Evolutionary conservation across 2,888 invertebrate genomes (phyloP).

Genomic region (Watsonalla cultraria): DNA sequence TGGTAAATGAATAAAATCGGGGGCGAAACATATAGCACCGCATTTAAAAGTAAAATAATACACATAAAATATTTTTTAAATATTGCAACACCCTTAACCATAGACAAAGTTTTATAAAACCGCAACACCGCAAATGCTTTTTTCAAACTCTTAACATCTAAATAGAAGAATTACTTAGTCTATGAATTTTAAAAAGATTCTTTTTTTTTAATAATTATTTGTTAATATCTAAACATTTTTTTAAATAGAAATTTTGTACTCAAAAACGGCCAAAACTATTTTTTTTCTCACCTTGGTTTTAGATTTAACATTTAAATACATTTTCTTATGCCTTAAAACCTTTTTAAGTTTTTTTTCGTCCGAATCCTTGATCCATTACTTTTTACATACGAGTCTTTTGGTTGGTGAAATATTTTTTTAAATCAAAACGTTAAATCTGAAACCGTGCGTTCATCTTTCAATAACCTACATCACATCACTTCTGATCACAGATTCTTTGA

Average conservation of each 20-base stretch:
- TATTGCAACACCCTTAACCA: conserved; percentile 40
- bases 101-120: conserved; percentile 14
- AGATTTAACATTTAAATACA: conserved; percentile 5
- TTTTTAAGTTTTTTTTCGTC: too few relatives aligned
- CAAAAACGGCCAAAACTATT: conserved; percentile 54
- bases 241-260: conserved; percentile 69
- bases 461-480: conserved; percentile 65
- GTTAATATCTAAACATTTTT: conserved; percentile 15
- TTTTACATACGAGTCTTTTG: too few relatives aligned
- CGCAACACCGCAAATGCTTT: conserved; percentile 24
- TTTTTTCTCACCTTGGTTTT: conserved; percentile 17
- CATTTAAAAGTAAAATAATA: conserved; percentile 18
- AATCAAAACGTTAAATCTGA: neutral
- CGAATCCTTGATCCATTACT: too few relatives aligned
- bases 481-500: conserved; percentile 67
- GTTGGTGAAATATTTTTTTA: too few relatives aligned
- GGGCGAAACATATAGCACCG: conserved; percentile 25
- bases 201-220: conserved; percentile 33
- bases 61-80: conserved; percentile 17
- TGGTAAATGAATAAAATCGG: neutral
- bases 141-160: conserved; percentile 11
- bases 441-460: conserved; percentile 15
- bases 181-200: conserved; percentile 25
- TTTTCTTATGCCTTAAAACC: neutral
- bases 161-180: conserved; percentile 9